Evolutionary conservation across 2,113 vertebrate genomes (phyloP).

Genomic region (Colinus virginianus): DNA sequence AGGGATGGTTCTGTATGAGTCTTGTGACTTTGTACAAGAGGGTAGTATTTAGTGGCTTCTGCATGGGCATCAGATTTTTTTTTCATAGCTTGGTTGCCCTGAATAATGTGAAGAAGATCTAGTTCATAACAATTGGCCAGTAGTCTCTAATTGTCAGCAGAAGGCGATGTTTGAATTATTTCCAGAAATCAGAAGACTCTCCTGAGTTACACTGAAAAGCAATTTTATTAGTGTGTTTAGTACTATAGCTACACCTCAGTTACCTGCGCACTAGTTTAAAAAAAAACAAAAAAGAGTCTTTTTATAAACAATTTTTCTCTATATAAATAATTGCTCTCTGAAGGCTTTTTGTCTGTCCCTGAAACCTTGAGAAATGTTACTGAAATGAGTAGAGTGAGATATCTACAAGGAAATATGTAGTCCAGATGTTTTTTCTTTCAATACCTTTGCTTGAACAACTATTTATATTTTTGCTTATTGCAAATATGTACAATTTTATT

Average conservation of each 20-base stretch:
- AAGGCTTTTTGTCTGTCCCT: not conserved
- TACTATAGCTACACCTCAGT: not conserved
- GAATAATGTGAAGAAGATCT: not conserved
- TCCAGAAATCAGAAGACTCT: not conserved
- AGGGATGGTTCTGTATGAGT: not conserved
- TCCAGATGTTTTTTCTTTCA: not conserved
- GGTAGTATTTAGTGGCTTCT: not conserved
- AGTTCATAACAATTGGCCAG: not conserved
- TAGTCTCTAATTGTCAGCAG: not conserved
- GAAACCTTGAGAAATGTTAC: not conserved
- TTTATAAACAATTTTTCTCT: no score
- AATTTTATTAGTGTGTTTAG: not conserved
- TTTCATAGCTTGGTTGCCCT: not conserved
- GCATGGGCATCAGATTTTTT: not conserved
- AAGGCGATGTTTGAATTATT: not conserved
- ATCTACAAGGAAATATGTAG: not conserved
- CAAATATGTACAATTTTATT: not conserved
- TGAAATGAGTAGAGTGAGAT: not conserved
- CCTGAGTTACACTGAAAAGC: not conserved
- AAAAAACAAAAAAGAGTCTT: not conserved
- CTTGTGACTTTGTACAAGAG: not conserved
- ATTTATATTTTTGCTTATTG: not conserved
- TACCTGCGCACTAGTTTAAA: not conserved
- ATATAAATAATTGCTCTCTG: not conserved
- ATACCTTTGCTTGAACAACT: not conserved